These are phyloP conservation scores for Wasmannia auropunctata DNA, from an alignment of 1,140 invertebrate genomes.

Conservation along the genomic window DNA sequence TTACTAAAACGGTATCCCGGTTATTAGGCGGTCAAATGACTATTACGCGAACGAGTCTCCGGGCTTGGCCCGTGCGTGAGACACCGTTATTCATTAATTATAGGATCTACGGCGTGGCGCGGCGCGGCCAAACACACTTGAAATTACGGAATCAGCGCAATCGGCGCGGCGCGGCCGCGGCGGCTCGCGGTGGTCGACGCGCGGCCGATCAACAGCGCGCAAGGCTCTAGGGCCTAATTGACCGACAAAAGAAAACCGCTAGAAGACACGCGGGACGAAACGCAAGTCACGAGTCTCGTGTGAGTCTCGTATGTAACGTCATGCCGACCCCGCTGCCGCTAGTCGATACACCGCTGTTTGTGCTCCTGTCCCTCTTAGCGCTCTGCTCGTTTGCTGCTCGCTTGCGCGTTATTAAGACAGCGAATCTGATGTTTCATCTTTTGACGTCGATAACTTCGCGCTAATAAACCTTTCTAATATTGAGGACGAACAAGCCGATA, in stretches of 20 bases:
- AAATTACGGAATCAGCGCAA: constrained; percentile 64
- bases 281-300: constrained; percentile 46
- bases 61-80: neutral
- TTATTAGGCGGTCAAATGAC: constrained; percentile 12
- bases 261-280: constrained; percentile 29
- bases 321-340: neutral
- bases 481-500: neutral
- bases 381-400: neutral
- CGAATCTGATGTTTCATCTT: constrained; percentile 1
- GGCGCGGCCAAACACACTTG: constrained; percentile 36
- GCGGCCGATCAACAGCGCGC: neutral
- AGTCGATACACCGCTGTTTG: constrained; percentile 27
- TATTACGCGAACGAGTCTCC: neutral
- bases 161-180: too few relatives aligned
- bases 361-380: neutral
- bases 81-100: constrained; percentile 69
- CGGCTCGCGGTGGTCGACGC: neutral
- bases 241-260: constrained; percentile 60
- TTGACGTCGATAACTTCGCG: neutral
- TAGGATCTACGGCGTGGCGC: constrained; percentile 38
- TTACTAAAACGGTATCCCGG: constrained; percentile 18
- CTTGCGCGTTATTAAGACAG: constrained; percentile 32
- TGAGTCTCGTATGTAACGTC: constrained; percentile 20
- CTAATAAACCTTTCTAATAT: neutral
- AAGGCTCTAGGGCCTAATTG: constrained; percentile 63